Conservation (phyloP, 1,140 invertebrate genomes). For the Drosophila biarmipes region DNA sequence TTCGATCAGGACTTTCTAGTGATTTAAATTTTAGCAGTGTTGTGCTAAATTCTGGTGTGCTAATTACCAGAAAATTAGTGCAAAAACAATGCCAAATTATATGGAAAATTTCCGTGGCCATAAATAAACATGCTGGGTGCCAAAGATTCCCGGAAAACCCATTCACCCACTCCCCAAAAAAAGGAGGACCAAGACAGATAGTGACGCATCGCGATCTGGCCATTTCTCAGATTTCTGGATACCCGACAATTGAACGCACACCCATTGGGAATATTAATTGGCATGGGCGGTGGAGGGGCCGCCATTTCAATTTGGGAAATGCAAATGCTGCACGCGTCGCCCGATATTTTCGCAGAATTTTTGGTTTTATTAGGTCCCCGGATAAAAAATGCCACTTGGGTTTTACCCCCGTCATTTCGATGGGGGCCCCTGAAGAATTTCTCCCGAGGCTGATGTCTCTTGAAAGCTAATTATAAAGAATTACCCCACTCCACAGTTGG, state of each 20-base stretch:
- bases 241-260: slow-evolving; percentile 52
- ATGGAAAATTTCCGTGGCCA: slow-evolving; percentile 45
- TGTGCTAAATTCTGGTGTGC: slow-evolving; percentile 39
- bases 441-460: neutral
- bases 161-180: slow-evolving; percentile 22
- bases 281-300: slow-evolving; percentile 5
- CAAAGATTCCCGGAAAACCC: slow-evolving; percentile 42
- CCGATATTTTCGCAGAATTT: slow-evolving; percentile 62
- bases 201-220: slow-evolving; percentile 41
- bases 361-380: slow-evolving; percentile 16
- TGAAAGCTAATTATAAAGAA: slow-evolving; percentile 3
- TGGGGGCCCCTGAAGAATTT: neutral
- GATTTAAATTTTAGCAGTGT: slow-evolving; percentile 39
- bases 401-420: slow-evolving; percentile 1
- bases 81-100: slow-evolving; percentile 53
- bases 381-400: slow-evolving; percentile 25
- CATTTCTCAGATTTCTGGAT: slow-evolving; percentile 43
- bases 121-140: slow-evolving; percentile 28
- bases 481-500: neutral
- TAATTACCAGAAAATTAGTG: slow-evolving; percentile 40
- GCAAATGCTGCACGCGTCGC: slow-evolving; percentile 33
- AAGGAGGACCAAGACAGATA: slow-evolving; percentile 26
- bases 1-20: slow-evolving; percentile 17
- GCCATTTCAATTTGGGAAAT: slow-evolving; percentile 50
- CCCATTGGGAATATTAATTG: slow-evolving; percentile 75